Evolutionary conservation across 2,888 invertebrate species (phyloP).

Genomic region (Onchidella celtica): DNA sequence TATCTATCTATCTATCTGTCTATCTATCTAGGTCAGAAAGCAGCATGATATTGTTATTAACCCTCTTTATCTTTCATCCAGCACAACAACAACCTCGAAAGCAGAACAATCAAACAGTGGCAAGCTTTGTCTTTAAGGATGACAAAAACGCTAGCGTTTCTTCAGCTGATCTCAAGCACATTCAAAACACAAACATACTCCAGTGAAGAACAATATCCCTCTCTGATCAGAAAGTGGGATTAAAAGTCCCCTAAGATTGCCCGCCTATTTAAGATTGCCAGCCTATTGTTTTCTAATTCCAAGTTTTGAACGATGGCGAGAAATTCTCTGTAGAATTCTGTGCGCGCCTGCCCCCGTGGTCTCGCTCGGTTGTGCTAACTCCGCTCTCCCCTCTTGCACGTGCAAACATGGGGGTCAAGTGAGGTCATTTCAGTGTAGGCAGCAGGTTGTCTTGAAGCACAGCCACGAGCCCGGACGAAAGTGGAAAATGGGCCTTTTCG

Average conservation of each 20-base stretch:
- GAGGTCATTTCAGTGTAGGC: not conserved
- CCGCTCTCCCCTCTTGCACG: not conserved
- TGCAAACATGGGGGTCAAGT: slow-evolving; percentile 3
- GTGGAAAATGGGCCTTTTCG: too few relatives aligned
- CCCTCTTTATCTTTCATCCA: not conserved
- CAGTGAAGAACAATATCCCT: not conserved
- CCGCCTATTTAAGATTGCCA: not conserved
- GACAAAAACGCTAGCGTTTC: too few relatives aligned
- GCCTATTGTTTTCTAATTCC: slow-evolving; percentile 8
- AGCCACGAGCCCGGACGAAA: too few relatives aligned
- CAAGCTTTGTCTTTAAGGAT: too few relatives aligned
- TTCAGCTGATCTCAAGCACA: not conserved
- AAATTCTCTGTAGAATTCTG: not conserved
- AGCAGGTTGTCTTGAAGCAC: too few relatives aligned
- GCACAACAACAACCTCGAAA: too few relatives aligned
- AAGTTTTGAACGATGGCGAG: not conserved
- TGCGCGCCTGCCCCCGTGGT: not conserved
- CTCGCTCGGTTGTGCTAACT: not conserved
- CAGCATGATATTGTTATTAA: too few relatives aligned
- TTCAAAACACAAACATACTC: not conserved
- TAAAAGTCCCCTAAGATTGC: not conserved
- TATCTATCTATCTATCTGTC: not conserved
- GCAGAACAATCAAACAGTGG: too few relatives aligned
- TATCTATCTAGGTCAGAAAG: too few relatives aligned
- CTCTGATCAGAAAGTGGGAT: not conserved